These are phyloP conservation scores for Cossypha dichroa DNA, from an alignment of 2,797 vertebrate species.

Conservation along the genomic window DNA sequence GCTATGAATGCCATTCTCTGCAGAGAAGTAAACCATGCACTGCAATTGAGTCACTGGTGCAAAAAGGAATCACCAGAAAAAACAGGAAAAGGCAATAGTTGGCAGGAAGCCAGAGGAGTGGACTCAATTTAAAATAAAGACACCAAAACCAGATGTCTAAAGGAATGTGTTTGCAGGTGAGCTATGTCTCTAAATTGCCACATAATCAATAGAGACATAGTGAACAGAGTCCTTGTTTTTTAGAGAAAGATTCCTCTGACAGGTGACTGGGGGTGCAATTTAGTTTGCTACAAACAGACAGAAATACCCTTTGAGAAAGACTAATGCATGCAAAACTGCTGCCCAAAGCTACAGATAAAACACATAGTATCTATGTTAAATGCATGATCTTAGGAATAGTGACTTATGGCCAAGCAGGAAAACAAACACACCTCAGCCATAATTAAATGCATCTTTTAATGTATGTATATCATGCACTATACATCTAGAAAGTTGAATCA, in stretches of 20 bases:
- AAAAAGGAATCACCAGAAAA: neutral
- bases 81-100: neutral
- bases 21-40: neutral
- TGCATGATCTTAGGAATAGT: neutral
- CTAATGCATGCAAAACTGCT: neutral
- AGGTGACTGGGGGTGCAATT: neutral
- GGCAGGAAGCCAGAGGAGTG: neutral
- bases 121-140: slow-evolving; percentile 10
- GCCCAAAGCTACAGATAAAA: neutral
- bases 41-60: neutral
- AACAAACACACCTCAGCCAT: neutral
- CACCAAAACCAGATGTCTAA: neutral
- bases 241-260: neutral
- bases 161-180: neutral
- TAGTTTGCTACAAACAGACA: neutral
- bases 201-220: slow-evolving; percentile 6
- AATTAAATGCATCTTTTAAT: neutral
- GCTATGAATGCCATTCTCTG: neutral
- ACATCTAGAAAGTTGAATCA: neutral
- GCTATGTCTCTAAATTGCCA: neutral
- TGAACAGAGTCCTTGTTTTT: neutral
- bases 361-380: neutral
- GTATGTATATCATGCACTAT: neutral
- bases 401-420: neutral
- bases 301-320: neutral